These are phyloP conservation scores for Nycticorax nycticorax DNA, from an alignment of 2,113 vertebrate genomes.

Conservation along the genomic window DNA sequence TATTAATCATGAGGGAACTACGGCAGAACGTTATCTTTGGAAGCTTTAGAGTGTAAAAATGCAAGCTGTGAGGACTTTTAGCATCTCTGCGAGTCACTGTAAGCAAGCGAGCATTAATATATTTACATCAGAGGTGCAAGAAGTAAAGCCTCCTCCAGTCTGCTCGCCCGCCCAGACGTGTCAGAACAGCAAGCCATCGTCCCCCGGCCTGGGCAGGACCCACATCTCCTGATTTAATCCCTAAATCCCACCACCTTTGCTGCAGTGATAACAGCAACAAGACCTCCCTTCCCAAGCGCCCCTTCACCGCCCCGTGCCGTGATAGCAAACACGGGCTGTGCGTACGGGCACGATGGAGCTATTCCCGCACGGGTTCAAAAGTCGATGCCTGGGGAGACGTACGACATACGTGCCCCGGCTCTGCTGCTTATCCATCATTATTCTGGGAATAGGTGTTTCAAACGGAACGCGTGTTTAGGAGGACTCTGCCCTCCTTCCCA, in stretches of 20 bases:
- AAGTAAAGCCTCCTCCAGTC: not conserved
- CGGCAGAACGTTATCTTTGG: not conserved
- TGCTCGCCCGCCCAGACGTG: rapidly evolving
- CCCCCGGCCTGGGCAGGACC: not conserved
- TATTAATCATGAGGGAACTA: not conserved
- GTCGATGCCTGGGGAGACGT: rapidly evolving
- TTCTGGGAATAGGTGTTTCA: not conserved
- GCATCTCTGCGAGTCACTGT: not conserved
- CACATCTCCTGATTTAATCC: not conserved
- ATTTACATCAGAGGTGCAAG: not conserved
- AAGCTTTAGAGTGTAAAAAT: slow-evolving; percentile 23
- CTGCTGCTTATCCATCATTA: not conserved
- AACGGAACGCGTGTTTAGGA: not conserved
- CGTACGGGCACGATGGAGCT: rapidly evolving
- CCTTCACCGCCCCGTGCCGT: rapidly evolving
- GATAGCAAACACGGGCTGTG: rapidly evolving
- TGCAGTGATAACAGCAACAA: not conserved
- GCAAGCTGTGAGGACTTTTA: not conserved
- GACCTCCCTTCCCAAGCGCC: not conserved
- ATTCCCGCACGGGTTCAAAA: rapidly evolving
- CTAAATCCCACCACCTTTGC: not conserved
- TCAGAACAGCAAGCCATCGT: not conserved
- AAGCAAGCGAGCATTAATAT: not conserved
- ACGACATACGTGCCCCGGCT: rapidly evolving
- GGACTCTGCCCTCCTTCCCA: not conserved